Conservation (phyloP, 2,113 vertebrate genomes). For the Macheiramphus alcinus region DNA sequence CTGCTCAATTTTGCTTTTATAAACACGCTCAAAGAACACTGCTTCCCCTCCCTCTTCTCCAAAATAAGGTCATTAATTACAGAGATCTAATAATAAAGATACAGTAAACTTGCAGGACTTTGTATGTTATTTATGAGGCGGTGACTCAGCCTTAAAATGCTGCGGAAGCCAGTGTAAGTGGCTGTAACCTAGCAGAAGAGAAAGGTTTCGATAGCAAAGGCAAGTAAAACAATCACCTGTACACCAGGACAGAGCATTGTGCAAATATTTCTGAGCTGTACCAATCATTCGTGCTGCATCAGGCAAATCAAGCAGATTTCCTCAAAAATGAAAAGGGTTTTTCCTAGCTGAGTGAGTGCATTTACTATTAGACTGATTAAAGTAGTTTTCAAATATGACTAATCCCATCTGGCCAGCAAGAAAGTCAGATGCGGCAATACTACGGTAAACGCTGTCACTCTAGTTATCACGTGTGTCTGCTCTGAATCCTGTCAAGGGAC, state of each 20-base stretch:
- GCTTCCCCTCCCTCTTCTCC: neutral
- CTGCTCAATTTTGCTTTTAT: neutral
- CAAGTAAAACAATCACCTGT: neutral
- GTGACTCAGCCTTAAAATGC: slow-evolving; percentile 11
- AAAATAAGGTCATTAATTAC: neutral
- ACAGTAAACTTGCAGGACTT: neutral
- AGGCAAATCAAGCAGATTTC: neutral
- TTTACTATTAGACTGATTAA: slow-evolving; percentile 6
- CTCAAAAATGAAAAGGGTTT: neutral
- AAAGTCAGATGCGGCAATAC: neutral
- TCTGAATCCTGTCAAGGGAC: neutral
- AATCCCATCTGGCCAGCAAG: neutral
- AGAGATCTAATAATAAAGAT: neutral
- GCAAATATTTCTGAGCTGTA: neutral
- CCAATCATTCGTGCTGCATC: neutral
- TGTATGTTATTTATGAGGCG: neutral
- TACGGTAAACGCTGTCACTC: neutral
- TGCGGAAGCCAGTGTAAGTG: neutral
- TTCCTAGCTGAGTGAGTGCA: neutral
- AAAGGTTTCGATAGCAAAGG: neutral
- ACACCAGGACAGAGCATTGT: neutral
- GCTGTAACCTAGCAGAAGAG: neutral
- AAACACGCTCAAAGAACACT: neutral
- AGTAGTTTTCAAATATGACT: neutral
- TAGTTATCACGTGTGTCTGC: neutral